A percentile compares a stretch with the other conserved stretches of the same genome.
Evolutionary conservation across 2,888 invertebrate species (phyloP).

Genomic region (Marasmarcha lunaedactyla): DNA sequence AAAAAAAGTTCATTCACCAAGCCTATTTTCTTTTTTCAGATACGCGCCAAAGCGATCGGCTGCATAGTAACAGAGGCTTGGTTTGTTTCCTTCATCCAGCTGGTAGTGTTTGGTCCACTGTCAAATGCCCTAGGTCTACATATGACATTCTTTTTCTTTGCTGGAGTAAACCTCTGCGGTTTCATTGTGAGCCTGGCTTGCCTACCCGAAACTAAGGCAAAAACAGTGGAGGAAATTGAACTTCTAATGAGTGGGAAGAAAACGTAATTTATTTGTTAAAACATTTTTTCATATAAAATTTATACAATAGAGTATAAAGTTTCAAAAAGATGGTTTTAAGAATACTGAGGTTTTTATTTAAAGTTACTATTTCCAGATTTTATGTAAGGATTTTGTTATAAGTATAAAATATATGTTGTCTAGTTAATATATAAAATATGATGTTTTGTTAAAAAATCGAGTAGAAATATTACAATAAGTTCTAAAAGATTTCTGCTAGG

Average conservation of each 20-base stretch:
- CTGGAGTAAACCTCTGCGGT: constrained; percentile 30
- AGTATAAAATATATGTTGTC: too few relatives aligned
- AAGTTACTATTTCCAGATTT: too few relatives aligned
- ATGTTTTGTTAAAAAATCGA: too few relatives aligned
- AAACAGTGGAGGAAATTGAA: constrained; percentile 36
- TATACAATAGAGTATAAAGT: too few relatives aligned
- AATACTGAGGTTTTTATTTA: too few relatives aligned
- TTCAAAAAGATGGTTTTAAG: too few relatives aligned
- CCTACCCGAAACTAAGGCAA: constrained; percentile 53
- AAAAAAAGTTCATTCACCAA: too few relatives aligned
- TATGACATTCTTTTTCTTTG: constrained; percentile 36
- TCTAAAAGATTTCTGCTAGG: too few relatives aligned
- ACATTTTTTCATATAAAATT: too few relatives aligned
- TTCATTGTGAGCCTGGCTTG: constrained; percentile 25
- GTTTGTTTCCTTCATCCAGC: constrained; percentile 25
- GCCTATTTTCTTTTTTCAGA: constrained; percentile 25
- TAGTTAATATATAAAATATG: too few relatives aligned
- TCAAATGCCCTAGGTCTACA: constrained; percentile 29
- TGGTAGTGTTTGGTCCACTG: constrained; percentile 22
- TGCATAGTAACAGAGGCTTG: constrained; percentile 26
- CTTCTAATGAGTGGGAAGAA: constrained; percentile 9
- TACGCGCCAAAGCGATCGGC: constrained; percentile 33
- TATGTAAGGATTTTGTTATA: too few relatives aligned
- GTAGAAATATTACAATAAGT: too few relatives aligned
- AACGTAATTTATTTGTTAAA: neutral